Evolutionary conservation across 2,888 invertebrate species (phyloP).

Genomic region (Acholoe squamosa): DNA sequence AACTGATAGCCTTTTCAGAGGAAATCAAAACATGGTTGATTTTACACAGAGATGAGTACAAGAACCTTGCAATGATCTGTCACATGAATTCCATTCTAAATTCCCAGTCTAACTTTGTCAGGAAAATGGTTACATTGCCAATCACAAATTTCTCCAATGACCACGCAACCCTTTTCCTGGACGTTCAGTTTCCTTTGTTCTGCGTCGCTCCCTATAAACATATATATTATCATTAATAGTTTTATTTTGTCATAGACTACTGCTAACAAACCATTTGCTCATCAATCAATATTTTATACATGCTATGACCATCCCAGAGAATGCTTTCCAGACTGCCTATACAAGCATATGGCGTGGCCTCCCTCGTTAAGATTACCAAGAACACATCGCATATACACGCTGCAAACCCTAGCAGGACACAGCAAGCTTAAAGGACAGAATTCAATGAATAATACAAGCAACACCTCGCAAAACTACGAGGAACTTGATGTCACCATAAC

Average conservation of each 20-base stretch:
- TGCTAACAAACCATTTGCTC: constrained; percentile 33
- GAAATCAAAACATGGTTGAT: neutral
- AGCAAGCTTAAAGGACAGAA: neutral
- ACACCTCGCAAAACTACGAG: neutral
- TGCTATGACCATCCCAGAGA: neutral
- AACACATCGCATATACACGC: neutral
- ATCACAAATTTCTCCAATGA: neutral
- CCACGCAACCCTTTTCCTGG: neutral
- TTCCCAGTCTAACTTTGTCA: constrained; percentile 11
- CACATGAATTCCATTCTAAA: neutral
- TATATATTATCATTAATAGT: neutral
- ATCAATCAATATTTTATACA: constrained; percentile 20
- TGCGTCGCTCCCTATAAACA: neutral
- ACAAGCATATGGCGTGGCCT: constrained; percentile 12
- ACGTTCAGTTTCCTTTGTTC: neutral
- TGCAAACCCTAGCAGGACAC: neutral
- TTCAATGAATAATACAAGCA: neutral
- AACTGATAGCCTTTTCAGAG: too few relatives aligned
- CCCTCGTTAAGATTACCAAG: neutral
- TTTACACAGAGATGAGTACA: neutral
- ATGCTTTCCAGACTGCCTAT: neutral
- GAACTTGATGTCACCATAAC: constrained; percentile 23
- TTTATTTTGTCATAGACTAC: constrained; percentile 7
- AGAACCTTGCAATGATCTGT: neutral
- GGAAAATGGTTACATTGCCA: neutral